A percentile compares a stretch with the other conserved stretches of the same genome.
Evolutionary conservation across 2,797 vertebrate genomes (phyloP).

Genomic region (Enteromius afrohamiltoni): DNA sequence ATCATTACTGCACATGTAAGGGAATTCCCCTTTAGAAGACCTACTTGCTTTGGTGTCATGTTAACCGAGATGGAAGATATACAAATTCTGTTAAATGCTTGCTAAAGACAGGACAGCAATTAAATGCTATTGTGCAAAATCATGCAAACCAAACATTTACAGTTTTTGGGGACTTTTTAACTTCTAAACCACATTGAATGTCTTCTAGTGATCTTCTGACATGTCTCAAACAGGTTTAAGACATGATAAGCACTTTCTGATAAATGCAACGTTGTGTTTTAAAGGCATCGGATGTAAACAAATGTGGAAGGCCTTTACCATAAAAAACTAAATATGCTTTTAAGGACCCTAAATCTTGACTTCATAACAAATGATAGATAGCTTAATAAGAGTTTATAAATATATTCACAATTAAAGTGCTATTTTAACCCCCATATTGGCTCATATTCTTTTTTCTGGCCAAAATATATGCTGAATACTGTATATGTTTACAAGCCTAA

Average conservation of each 20-base stretch:
- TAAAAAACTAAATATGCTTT: not conserved
- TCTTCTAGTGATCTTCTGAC: not conserved
- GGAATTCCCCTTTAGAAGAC: constrained; percentile 7
- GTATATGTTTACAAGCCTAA: not conserved
- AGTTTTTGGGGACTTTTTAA: not conserved
- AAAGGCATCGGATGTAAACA: not conserved
- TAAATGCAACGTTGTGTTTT: not conserved
- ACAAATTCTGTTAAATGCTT: not conserved
- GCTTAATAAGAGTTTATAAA: not conserved
- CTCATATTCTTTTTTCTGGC: not conserved
- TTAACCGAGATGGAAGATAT: constrained; percentile 33
- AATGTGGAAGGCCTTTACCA: not conserved
- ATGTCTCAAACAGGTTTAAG: not conserved
- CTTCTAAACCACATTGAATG: not conserved
- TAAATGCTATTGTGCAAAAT: constrained; percentile 37
- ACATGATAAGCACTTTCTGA: not conserved
- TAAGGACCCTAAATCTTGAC: constrained; percentile 9
- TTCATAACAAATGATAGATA: not conserved
- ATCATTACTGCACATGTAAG: constrained; percentile 47
- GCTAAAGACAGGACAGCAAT: not conserved
- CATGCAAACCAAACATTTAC: constrained; percentile 2
- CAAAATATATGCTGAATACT: not conserved
- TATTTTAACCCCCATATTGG: not conserved
- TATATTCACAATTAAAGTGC: constrained; percentile 1
- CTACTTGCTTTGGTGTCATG: constrained; percentile 25